A percentile compares a stretch with the other conserved stretches of the same genome.
phyloP scores from a whole-genome alignment of 2,113 vertebrate genomes.

The Halcyon senegalensis region DNA sequence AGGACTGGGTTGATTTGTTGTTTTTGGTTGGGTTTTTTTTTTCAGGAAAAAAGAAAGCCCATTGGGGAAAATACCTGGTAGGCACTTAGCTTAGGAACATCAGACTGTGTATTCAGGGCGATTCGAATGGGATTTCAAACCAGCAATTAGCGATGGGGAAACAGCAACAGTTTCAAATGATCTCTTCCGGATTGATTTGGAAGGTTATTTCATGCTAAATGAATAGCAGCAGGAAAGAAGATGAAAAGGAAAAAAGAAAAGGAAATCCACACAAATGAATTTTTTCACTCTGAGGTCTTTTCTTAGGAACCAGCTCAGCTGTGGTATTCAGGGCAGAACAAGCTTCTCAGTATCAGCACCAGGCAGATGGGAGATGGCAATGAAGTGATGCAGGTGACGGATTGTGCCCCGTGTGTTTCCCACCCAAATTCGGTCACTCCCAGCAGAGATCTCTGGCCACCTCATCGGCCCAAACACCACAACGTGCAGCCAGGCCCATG shows the following conservation, averaged over 20 bases:
- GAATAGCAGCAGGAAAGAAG: constrained; percentile 54
- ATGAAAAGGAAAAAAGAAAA: not conserved
- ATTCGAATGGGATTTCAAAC: not conserved
- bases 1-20: not conserved
- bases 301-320: not conserved
- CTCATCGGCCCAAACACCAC: rapidly evolving
- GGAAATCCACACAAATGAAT: not conserved
- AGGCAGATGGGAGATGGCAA: not conserved
- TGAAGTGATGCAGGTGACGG: not conserved
- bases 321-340: not conserved
- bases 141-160: constrained; percentile 39
- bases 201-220: constrained; percentile 57
- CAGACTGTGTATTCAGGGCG: not conserved
- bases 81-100: not conserved
- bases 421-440: not conserved
- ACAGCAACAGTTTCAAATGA: constrained; percentile 11
- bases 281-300: not conserved
- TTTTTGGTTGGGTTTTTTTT: not conserved
- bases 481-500: rapidly evolving
- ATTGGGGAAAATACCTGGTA: not conserved
- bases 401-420: not conserved
- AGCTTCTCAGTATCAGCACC: not conserved
- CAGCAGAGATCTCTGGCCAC: not conserved
- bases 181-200: constrained; percentile 49
- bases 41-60: not conserved